Evolutionary conservation across 53 echinoderm and acorn worm species (phyloP).

Genomic region (Echinarachnius parma): DNA sequence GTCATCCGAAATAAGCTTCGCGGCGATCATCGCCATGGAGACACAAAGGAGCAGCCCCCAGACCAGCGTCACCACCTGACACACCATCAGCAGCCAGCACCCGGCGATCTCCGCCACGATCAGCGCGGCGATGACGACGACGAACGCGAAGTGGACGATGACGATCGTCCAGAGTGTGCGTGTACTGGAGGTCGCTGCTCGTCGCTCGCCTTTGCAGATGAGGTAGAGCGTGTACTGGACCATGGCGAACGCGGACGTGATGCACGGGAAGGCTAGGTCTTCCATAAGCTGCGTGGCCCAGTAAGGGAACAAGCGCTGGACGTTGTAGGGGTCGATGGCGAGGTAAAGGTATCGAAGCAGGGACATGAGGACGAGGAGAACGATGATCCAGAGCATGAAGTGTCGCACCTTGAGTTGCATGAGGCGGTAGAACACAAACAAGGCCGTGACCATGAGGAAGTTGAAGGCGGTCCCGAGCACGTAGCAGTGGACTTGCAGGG

Average conservation of each 20-base stretch:
- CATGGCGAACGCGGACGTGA: conserved; percentile 64
- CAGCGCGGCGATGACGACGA: conserved; percentile 43
- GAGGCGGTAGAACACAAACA: conserved; percentile 14
- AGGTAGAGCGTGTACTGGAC: conserved; percentile 57
- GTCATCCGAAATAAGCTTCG: conserved; percentile 25
- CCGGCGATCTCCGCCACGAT: background rate
- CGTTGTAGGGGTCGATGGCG: conserved; percentile 56
- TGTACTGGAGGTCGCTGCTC: conserved; percentile 5
- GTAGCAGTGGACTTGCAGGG: conserved; percentile 7
- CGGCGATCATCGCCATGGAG: conserved; percentile 35
- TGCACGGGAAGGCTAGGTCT: conserved; percentile 61
- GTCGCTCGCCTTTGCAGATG: conserved; percentile 28
- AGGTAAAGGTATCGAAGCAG: conserved; percentile 39
- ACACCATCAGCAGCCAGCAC: conserved; percentile 41
- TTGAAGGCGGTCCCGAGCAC: conserved; percentile 28
- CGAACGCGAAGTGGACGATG: conserved; percentile 47
- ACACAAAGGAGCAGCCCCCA: conserved; percentile 55
- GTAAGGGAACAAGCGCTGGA: conserved; percentile 13
- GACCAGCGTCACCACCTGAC: conserved; percentile 36
- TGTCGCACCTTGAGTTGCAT: background rate
- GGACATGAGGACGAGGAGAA: conserved; percentile 51
- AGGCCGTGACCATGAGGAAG: conserved; percentile 18
- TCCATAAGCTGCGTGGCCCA: conserved; percentile 27
- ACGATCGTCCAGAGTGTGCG: conserved; percentile 36
- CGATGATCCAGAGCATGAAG: conserved; percentile 44